Evolutionary conservation across 2,113 vertebrate species (phyloP).

Genomic region (Laterallus jamaicensis): DNA sequence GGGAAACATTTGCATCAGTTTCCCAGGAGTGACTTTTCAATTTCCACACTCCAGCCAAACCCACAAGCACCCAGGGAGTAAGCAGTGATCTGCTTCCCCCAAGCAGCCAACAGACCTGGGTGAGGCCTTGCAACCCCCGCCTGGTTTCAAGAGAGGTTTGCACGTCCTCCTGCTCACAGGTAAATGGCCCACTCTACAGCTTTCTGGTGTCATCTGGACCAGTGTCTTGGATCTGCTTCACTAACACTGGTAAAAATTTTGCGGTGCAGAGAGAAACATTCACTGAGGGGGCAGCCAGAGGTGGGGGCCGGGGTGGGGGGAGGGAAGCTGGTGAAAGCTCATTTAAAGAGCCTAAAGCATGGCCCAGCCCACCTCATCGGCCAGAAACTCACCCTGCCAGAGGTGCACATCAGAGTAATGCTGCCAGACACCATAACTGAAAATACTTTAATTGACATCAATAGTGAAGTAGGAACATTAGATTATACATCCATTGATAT

Average conservation of each 20-base stretch:
- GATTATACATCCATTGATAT: background rate
- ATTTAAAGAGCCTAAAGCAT: background rate
- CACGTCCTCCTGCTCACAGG: background rate
- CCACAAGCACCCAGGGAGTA: background rate
- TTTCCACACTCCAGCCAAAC: background rate
- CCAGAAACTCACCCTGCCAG: background rate
- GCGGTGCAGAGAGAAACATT: background rate
- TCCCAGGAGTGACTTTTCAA: background rate
- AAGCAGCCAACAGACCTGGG: background rate
- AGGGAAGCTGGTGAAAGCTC: background rate
- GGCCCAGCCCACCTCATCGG: background rate
- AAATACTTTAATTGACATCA: constrained; percentile 70
- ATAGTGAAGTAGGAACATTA: constrained; percentile 41
- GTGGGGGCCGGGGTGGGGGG: background rate
- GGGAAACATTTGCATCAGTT: background rate
- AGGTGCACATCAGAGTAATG: background rate
- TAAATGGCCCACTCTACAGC: fast-evolving
- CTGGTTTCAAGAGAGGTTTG: background rate
- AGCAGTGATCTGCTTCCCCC: background rate
- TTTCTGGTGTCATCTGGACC: background rate
- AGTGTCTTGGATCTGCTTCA: background rate
- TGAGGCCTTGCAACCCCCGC: background rate
- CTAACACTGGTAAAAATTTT: fast-evolving
- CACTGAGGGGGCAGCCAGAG: background rate
- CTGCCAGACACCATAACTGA: constrained; percentile 48